phyloP scores from a whole-genome alignment of 2,888 invertebrate species.

The Gastrophysa polygoni region DNA sequence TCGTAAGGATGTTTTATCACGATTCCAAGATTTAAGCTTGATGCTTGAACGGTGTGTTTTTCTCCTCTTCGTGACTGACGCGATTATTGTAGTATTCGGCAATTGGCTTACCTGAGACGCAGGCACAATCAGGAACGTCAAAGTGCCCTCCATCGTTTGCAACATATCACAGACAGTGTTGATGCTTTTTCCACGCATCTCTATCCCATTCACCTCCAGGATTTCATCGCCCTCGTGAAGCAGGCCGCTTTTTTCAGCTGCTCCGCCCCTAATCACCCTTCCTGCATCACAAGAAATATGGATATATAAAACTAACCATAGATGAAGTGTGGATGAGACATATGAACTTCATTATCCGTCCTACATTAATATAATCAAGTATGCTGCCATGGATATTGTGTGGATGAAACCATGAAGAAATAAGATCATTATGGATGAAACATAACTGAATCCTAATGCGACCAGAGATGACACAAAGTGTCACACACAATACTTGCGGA shows the following conservation, averaged over 20 bases:
- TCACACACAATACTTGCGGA: too few relatives aligned
- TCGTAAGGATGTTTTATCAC: too few relatives aligned
- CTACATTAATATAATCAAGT: background rate
- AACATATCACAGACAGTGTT: conserved; percentile 97
- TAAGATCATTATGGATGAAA: too few relatives aligned
- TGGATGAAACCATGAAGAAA: too few relatives aligned
- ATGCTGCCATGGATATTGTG: too few relatives aligned
- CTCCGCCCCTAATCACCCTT: conserved; percentile 94
- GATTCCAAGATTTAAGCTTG: too few relatives aligned
- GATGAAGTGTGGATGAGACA: background rate
- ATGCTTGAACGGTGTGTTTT: too few relatives aligned
- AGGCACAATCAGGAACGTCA: conserved; percentile 88
- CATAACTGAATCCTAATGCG: too few relatives aligned
- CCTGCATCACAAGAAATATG: conserved; percentile 57
- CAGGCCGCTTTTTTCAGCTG: conserved; percentile 93
- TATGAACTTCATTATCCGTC: background rate
- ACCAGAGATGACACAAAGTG: too few relatives aligned
- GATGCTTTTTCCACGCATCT: conserved; percentile 95
- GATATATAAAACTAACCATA: too few relatives aligned
- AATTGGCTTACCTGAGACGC: conserved; percentile 60
- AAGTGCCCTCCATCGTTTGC: conserved; percentile 90
- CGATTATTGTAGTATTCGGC: conserved; percentile 15
- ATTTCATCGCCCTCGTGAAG: conserved; percentile 97
- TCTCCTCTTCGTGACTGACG: too few relatives aligned
- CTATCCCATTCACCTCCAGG: conserved; percentile 93